Evolutionary conservation across 1,140 invertebrate species (phyloP).

Genomic region (Muscidifurax raptorellus): DNA sequence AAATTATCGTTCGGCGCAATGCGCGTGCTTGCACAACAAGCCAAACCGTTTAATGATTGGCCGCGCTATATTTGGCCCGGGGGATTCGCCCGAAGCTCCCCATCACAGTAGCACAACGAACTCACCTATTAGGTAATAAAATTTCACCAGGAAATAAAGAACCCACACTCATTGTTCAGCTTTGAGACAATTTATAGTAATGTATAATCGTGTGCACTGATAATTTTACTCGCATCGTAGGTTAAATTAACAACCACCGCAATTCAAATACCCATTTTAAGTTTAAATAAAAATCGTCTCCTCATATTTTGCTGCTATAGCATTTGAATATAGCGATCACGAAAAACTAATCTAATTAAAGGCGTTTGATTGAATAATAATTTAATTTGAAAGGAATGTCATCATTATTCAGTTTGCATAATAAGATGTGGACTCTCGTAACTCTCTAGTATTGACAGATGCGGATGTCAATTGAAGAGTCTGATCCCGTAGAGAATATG

Average conservation of each 20-base stretch:
- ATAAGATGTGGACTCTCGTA: not conserved
- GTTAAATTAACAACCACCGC: not conserved
- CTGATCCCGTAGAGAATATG: not conserved
- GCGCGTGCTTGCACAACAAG: not conserved
- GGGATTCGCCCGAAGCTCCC: slow-evolving; percentile 10
- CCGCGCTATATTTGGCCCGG: not conserved
- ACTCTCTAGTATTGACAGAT: not conserved
- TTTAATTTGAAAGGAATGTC: not conserved
- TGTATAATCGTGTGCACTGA: not conserved
- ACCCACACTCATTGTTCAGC: not conserved
- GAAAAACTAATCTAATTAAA: no score
- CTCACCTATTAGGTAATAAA: slow-evolving; percentile 25
- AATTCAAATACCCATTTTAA: no score
- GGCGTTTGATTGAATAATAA: no score
- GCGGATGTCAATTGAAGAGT: not conserved
- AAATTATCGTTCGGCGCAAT: not conserved
- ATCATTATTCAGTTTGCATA: not conserved
- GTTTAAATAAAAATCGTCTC: no score
- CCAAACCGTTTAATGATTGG: slow-evolving; percentile 7
- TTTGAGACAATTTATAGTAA: not conserved
- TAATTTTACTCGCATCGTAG: not conserved
- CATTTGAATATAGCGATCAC: no score
- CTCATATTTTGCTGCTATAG: no score
- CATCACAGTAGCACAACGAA: not conserved
- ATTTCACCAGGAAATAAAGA: slow-evolving; percentile 21